Evolutionary conservation across 1,140 invertebrate genomes (phyloP).

Genomic region (Penaeus chinensis): DNA sequence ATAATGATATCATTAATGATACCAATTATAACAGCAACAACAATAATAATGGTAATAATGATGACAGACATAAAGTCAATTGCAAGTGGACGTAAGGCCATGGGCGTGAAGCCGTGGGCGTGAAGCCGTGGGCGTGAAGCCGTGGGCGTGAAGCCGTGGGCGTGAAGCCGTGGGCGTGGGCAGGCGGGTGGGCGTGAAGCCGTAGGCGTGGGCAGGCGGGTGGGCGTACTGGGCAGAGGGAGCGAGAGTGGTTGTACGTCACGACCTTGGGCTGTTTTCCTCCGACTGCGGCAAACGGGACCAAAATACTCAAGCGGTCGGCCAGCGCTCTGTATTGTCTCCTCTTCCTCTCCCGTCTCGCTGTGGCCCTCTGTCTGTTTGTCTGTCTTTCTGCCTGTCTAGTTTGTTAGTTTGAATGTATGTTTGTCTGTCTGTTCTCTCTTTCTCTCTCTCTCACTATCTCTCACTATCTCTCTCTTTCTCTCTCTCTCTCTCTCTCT

Average conservation of each 20-base stretch:
- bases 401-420: too few relatives aligned
- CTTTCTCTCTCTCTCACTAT: not conserved
- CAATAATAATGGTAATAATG: not conserved
- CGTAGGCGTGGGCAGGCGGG: too few relatives aligned
- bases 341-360: not conserved
- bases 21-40: not conserved
- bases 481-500: not conserved
- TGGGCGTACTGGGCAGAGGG: too few relatives aligned
- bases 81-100: not conserved
- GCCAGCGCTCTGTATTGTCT: not conserved
- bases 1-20: too few relatives aligned
- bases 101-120: too few relatives aligned
- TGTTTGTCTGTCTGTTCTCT: not conserved
- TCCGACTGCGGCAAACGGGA: not conserved
- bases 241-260: too few relatives aligned
- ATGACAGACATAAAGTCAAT: not conserved
- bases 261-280: not conserved
- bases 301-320: not conserved
- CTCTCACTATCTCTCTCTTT: not conserved
- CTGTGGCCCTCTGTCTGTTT: too few relatives aligned
- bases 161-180: too few relatives aligned
- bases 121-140: too few relatives aligned
- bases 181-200: too few relatives aligned
- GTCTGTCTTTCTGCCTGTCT: too few relatives aligned
- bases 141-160: too few relatives aligned